Evolutionary conservation across 2,888 invertebrate species (phyloP), one percentile per base, ranked within the genome.

Genomic region (Drosophila koepferae): DNA sequence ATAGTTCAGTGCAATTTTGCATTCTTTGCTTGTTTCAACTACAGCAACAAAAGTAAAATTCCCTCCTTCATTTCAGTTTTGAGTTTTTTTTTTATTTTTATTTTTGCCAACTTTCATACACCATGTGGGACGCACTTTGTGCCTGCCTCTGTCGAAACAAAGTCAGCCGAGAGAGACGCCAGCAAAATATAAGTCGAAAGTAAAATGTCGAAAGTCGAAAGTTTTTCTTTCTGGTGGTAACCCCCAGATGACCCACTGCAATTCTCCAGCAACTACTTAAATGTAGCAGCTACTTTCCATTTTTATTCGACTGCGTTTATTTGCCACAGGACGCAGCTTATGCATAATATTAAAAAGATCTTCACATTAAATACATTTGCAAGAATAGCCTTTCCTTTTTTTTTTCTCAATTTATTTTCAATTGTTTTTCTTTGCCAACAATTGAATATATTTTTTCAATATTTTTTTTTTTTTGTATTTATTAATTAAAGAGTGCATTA

Each of bases 41-140:
- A 41, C 41, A 64, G 28, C 43, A 64, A 38, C 41, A 75, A 40
- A 18, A 43, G 16, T 9, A 51, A 74, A 63, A 18, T 34, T 49
- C n/a, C 49, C 49, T 53, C 63, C 63, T 69, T 72, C 72, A 71
- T 63, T 80, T 40, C 40, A 40, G 40, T n/a, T 38, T 62, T 49
- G 71, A 14, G 12, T 20, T 5, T 10, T 20, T 20, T 44, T 6
- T 44, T 10, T 44, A 12, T 0, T 53, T 61, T 72, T 2, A 53
- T 63, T 74, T 70, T 63, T 56, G 66, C 55, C 66, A 82, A 87
- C 82, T 89, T 86, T 86, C 87, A 89, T 86, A 80, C 69, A 80
- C 88, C 85, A 85, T 89, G 85, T 86, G 89, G 86, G 88, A 89
- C 89, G 82, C 77, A 71, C 73, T 81, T 84, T 82, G 71, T 31